phyloP scores from a whole-genome alignment of 2,113 vertebrate species.

The Notechis scutatus region DNA sequence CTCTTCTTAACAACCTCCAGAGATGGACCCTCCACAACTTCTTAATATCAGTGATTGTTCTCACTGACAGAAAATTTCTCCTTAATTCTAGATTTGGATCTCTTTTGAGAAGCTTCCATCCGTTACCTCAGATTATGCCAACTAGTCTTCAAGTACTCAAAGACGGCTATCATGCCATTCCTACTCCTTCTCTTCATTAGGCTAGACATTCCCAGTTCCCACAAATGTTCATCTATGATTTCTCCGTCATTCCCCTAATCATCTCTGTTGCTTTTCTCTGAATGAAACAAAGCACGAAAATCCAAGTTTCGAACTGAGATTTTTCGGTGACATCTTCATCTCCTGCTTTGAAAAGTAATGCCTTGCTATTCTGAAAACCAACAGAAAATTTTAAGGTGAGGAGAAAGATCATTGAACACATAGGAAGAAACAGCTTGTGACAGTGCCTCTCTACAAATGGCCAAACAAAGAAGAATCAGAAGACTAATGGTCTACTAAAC shows the following conservation, averaged over 20 bases:
- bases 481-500: background rate
- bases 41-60: background rate
- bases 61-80: background rate
- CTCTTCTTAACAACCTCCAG: background rate
- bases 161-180: background rate
- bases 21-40: background rate
- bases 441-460: background rate
- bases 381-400: background rate
- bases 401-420: background rate
- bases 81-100: background rate
- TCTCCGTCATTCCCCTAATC: background rate
- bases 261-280: background rate
- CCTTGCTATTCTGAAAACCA: background rate
- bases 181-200: background rate
- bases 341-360: too few relatives aligned
- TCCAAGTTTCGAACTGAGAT: background rate
- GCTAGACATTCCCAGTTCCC: background rate
- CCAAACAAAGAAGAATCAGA: background rate
- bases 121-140: background rate
- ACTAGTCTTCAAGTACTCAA: background rate
- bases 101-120: background rate
- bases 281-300: background rate
- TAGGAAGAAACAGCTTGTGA: background rate
- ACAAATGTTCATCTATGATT: background rate
- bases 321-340: background rate